A percentile compares a stretch with the other conserved stretches of the same genome.
These are phyloP conservation scores for Alethe castanea DNA, from an alignment of 2,113 vertebrate species.

Conservation along the genomic window DNA sequence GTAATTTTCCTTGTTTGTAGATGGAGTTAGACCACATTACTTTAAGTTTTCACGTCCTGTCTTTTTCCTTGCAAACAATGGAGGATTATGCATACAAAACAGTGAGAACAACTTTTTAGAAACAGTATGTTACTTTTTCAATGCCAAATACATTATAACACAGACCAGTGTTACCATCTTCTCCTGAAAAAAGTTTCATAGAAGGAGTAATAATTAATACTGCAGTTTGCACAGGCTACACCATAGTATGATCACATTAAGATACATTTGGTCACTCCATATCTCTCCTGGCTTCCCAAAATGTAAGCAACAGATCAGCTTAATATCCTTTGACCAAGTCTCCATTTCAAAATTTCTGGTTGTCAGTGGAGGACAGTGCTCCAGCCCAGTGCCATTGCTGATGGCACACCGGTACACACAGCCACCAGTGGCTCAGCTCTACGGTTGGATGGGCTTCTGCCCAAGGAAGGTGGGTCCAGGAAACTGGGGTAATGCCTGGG, in stretches of 20 bases:
- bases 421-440: background rate
- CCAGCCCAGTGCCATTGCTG: background rate
- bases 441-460: background rate
- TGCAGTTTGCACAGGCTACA: background rate
- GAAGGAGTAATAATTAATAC: background rate
- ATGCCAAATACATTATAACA: background rate
- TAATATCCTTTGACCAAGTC: background rate
- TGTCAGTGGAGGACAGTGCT: rapidly evolving
- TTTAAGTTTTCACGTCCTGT: background rate
- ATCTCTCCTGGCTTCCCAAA: background rate
- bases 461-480: background rate
- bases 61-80: background rate
- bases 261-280: background rate
- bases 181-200: background rate
- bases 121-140: background rate
- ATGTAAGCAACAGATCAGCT: background rate
- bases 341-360: background rate
- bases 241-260: background rate
- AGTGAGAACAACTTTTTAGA: background rate
- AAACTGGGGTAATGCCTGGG: background rate
- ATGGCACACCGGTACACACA: rapidly evolving
- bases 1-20: background rate
- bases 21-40: background rate
- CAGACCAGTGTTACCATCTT: background rate
- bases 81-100: background rate